A percentile compares a stretch with the other conserved stretches of the same genome.
Conservation (phyloP, 2,888 invertebrate species). For the Camponotus fellah region DNA sequence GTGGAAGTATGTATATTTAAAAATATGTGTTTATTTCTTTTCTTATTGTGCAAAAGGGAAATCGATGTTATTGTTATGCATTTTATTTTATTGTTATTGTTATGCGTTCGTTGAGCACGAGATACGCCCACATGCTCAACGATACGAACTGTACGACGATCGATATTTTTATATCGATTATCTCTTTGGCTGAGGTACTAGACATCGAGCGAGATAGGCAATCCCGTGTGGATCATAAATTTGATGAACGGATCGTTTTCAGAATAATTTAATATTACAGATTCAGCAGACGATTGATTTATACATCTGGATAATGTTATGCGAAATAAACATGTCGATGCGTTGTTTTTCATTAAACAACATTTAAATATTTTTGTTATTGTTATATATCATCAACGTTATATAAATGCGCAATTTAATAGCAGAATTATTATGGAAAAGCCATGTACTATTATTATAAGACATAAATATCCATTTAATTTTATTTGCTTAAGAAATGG, state of each 20-base stretch:
- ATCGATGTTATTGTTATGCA: not conserved
- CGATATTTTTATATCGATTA: conserved; percentile 62
- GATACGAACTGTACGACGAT: conserved; percentile 40
- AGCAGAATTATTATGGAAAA: not conserved
- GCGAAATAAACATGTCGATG: too few relatives aligned
- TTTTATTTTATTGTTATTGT: too few relatives aligned
- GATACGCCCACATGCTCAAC: conserved; percentile 18
- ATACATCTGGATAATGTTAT: not conserved
- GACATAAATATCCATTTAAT: not conserved
- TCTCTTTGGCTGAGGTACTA: conserved; percentile 25
- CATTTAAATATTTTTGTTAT: not conserved
- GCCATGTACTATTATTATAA: not conserved
- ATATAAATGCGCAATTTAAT: not conserved
- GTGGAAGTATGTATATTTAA: not conserved
- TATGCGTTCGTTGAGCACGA: conserved; percentile 6
- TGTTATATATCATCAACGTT: not conserved
- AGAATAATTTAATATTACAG: not conserved
- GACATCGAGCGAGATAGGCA: conserved; percentile 49
- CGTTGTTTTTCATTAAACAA: not conserved
- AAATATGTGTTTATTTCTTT: not conserved
- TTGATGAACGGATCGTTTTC: not conserved
- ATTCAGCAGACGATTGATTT: not conserved
- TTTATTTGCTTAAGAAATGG: not conserved
- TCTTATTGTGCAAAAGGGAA: not conserved
- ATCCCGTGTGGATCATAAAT: conserved; percentile 54